Percentiles rank a stretch among this genome's conserved stretches.
Conservation (phyloP, 1,140 invertebrate genomes). For the Brachionus rubens region DNA sequence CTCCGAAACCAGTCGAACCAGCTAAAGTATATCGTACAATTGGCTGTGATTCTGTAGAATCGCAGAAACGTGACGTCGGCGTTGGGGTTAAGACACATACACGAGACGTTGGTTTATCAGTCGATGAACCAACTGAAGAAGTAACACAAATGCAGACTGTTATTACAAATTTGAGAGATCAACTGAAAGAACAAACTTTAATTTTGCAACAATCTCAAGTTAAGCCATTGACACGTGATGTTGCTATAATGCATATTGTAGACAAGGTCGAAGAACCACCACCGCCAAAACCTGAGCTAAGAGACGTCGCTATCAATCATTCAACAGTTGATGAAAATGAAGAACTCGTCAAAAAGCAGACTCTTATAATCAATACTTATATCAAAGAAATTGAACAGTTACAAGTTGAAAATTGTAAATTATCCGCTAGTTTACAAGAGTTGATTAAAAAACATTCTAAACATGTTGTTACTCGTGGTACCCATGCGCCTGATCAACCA, state of each 20-base stretch:
- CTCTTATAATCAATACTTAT: background rate
- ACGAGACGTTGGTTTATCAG: background rate
- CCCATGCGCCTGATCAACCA: conserved; percentile 5
- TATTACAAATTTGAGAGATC: conserved; percentile 33
- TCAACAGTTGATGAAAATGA: conserved; percentile 24
- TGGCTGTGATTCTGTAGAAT: conserved; percentile 38
- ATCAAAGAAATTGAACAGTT: conserved; percentile 31
- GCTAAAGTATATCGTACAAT: background rate
- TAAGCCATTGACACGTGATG: conserved; percentile 18
- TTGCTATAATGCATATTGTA: conserved; percentile 41
- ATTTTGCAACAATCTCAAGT: background rate
- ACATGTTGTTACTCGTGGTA: conserved; percentile 39
- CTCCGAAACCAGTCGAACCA: background rate
- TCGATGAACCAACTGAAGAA: background rate
- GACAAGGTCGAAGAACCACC: conserved; percentile 18
- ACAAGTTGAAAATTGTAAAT: conserved; percentile 8
- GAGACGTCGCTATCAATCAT: conserved; percentile 46
- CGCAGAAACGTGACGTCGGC: background rate
- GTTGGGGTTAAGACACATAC: background rate
- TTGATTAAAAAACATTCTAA: conserved; percentile 42
- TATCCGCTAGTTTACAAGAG: background rate
- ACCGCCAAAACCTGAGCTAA: background rate
- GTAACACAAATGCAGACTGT: conserved; percentile 30
- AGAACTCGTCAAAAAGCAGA: background rate
- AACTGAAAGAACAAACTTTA: conserved; percentile 41